A percentile compares a stretch with the other conserved stretches of the same genome.
Evolutionary conservation across 2,113 vertebrate genomes (phyloP).

Genomic region (Columba janthina): DNA sequence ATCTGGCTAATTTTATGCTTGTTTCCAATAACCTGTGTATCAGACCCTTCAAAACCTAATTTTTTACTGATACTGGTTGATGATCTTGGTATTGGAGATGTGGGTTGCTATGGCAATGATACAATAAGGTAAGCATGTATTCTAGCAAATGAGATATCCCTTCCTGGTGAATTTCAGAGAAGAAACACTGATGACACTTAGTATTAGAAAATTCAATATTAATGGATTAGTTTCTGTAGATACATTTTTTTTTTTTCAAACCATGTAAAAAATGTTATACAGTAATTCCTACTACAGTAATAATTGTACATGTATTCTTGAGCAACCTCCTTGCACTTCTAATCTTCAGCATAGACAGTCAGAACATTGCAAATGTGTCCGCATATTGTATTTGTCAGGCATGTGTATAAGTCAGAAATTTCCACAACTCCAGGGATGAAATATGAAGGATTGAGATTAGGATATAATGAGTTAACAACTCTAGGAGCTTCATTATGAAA

Average conservation of each 20-base stretch:
- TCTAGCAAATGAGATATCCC: background rate
- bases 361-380: background rate
- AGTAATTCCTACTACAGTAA: background rate
- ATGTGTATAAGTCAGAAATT: background rate
- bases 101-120: conserved; percentile 87
- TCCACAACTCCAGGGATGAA: background rate
- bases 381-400: background rate
- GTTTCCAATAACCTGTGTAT: background rate
- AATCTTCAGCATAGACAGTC: background rate
- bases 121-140: conserved; percentile 78
- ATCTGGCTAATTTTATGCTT: background rate
- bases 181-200: background rate
- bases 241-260: background rate
- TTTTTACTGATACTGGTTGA: conserved; percentile 85
- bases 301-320: background rate
- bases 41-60: conserved; percentile 73
- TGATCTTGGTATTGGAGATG: conserved; percentile 86
- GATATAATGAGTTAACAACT: background rate
- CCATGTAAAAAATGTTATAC: background rate
- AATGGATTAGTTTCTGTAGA: background rate
- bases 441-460: background rate
- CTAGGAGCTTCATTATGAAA: background rate
- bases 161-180: background rate
- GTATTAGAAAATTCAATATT: background rate
- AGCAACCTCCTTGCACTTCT: background rate